phyloP scores from a whole-genome alignment of 2,113 vertebrate genomes.

The Myocastor coypus region DNA sequence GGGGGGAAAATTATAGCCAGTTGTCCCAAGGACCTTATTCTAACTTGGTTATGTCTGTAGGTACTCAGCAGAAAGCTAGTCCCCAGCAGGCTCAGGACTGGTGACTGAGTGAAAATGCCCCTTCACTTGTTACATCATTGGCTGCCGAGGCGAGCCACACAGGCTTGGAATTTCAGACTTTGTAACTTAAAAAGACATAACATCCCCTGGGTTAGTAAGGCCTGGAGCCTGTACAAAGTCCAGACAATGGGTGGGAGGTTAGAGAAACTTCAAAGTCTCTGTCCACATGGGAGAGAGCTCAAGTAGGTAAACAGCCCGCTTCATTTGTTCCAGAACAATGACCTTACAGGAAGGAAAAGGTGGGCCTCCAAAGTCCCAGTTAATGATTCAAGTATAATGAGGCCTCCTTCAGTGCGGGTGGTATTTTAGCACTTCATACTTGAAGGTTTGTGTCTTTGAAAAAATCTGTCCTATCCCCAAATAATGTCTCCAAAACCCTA shows the following conservation, averaged over 20 bases:
- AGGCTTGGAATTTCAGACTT: background rate
- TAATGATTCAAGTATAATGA: background rate
- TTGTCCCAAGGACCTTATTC: background rate
- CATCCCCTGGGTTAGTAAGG: background rate
- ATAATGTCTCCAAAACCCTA: background rate
- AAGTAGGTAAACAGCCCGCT: background rate
- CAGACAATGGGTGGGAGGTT: background rate
- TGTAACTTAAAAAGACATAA: background rate
- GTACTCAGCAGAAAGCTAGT: background rate
- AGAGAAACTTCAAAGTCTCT: background rate
- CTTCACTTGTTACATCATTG: background rate
- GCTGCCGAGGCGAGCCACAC: background rate
- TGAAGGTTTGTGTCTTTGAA: background rate
- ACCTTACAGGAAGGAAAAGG: background rate
- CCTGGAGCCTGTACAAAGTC: background rate
- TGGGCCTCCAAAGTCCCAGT: background rate
- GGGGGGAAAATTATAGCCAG: no score
- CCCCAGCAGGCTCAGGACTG: background rate
- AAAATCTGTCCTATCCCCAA: background rate
- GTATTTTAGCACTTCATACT: background rate
- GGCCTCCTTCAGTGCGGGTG: background rate
- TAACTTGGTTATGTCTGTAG: background rate
- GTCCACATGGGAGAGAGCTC: background rate
- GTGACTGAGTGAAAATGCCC: background rate
- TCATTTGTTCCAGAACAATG: background rate